These are phyloP conservation scores for Actinia equina DNA, from an alignment of 64 coral and sea anemone species.

Conservation along the genomic window DNA sequence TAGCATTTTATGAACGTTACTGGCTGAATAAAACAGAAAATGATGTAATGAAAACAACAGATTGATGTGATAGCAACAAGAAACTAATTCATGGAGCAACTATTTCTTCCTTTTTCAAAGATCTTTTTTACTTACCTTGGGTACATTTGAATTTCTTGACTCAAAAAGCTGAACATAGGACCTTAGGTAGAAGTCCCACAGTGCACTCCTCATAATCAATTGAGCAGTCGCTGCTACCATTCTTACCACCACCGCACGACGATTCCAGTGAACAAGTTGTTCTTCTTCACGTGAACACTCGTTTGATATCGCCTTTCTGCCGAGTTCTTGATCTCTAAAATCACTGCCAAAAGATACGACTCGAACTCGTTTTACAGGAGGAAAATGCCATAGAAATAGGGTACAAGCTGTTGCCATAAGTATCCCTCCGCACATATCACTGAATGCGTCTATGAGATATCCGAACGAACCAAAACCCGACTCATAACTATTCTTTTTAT, in stretches of 20 bases:
- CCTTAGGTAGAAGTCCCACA: constrained; percentile 72
- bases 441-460: constrained; percentile 73
- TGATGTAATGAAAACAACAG: too few relatives aligned
- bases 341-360: neutral
- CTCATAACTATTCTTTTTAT: constrained; percentile 58
- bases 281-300: constrained; percentile 33
- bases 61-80: too few relatives aligned
- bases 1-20: too few relatives aligned
- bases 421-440: constrained; percentile 73
- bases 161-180: constrained; percentile 73
- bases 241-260: constrained; percentile 41
- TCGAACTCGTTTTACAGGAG: constrained; percentile 56
- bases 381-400: constrained; percentile 55
- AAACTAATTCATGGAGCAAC: too few relatives aligned
- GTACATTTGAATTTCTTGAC: constrained; percentile 44
- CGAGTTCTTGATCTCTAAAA: constrained; percentile 36
- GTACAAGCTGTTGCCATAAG: constrained; percentile 60
- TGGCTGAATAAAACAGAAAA: too few relatives aligned
- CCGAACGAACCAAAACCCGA: constrained; percentile 75
- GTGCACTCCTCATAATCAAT: constrained; percentile 58
- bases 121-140: constrained; percentile 44
- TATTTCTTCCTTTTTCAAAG: neutral
- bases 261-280: constrained; percentile 42
- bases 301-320: constrained; percentile 33
- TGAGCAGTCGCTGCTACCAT: constrained; percentile 59